Evolutionary conservation across 2,113 vertebrate species (phyloP).

Genomic region (Mobula birostris): DNA sequence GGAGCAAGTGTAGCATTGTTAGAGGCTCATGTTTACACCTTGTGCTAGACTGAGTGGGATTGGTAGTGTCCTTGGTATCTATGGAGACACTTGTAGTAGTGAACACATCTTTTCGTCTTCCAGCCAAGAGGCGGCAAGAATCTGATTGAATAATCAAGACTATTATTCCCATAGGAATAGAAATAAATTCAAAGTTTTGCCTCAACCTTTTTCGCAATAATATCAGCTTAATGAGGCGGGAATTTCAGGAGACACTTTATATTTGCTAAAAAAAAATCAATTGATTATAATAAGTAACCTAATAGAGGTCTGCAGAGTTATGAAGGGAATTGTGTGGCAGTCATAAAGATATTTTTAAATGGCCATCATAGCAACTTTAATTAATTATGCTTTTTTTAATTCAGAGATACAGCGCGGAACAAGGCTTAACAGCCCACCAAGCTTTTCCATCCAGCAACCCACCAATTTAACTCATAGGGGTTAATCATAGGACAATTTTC

Average conservation of each 20-base stretch:
- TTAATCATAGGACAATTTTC: too few relatives aligned
- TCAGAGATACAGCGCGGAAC: too few relatives aligned
- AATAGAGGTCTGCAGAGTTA: too few relatives aligned
- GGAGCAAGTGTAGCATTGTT: not conserved
- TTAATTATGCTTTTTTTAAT: too few relatives aligned
- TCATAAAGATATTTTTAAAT: too few relatives aligned
- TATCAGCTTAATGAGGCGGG: not conserved
- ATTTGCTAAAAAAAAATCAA: not conserved
- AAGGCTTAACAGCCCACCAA: too few relatives aligned
- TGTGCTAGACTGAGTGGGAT: not conserved
- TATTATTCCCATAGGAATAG: not conserved
- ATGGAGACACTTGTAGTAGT: not conserved
- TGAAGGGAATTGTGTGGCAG: too few relatives aligned
- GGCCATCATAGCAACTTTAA: too few relatives aligned
- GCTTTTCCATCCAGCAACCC: too few relatives aligned
- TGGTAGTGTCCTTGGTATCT: slow-evolving; percentile 6
- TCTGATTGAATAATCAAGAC: not conserved
- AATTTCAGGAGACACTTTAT: not conserved
- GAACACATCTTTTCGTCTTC: not conserved
- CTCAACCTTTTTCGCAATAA: not conserved
- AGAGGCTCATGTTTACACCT: not conserved
- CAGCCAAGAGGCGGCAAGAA: not conserved
- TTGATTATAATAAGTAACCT: too few relatives aligned
- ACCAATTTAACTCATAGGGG: too few relatives aligned
- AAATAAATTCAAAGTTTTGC: too few relatives aligned